Evolutionary conservation across 1,140 invertebrate species (phyloP).

Genomic region (Episyrphus balteatus): DNA sequence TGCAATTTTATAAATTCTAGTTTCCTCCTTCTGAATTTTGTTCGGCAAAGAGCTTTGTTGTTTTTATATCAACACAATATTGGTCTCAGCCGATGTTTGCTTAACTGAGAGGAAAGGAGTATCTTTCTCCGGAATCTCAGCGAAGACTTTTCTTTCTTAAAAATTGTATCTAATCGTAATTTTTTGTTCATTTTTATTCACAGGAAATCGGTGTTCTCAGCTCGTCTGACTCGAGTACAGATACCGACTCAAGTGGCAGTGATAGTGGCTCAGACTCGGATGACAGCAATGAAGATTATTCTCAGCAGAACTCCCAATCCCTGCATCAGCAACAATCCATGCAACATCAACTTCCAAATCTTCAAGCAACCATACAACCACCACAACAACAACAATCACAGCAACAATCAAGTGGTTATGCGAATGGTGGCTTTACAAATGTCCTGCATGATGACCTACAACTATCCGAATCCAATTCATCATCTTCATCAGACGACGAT

Average conservation of each 20-base stretch:
- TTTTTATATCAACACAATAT: too few relatives aligned
- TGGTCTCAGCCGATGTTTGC: too few relatives aligned
- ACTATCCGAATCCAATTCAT: slow-evolving; percentile 45
- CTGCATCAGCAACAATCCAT: background rate
- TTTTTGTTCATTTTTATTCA: too few relatives aligned
- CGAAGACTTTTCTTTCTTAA: too few relatives aligned
- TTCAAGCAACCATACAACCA: slow-evolving; percentile 5
- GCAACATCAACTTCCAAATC: slow-evolving; percentile 7
- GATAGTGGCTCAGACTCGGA: slow-evolving; percentile 37
- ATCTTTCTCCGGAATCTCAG: too few relatives aligned
- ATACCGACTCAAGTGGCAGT: slow-evolving; percentile 38
- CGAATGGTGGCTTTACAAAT: slow-evolving; percentile 40
- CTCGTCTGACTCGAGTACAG: slow-evolving; percentile 32
- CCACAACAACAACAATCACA: slow-evolving; percentile 12
- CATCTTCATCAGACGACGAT: slow-evolving; percentile 34
- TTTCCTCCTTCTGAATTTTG: too few relatives aligned
- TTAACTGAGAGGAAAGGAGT: too few relatives aligned
- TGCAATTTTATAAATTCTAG: too few relatives aligned
- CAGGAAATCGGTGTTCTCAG: slow-evolving; percentile 31
- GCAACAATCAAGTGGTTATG: slow-evolving; percentile 18
- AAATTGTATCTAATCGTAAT: too few relatives aligned
- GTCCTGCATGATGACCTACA: slow-evolving; percentile 59
- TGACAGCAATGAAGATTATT: slow-evolving; percentile 27
- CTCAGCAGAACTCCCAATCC: slow-evolving; percentile 3
- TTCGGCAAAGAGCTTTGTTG: too few relatives aligned